Conservation (phyloP, 2,888 invertebrate genomes). For the Desoria tigrina region DNA sequence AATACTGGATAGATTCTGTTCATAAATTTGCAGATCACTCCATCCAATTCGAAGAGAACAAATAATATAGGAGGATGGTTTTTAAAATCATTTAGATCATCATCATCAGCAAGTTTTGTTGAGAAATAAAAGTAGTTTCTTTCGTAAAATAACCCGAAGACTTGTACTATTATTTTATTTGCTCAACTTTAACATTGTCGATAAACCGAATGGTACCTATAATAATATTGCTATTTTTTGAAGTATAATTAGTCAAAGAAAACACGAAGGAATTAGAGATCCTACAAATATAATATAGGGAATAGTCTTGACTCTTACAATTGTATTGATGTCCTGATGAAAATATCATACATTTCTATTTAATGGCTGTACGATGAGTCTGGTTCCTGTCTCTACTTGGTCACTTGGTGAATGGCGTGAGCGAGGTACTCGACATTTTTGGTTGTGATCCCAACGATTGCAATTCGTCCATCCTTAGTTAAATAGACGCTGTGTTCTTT, state of each 20-base stretch:
- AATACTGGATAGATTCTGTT: conserved; percentile 73
- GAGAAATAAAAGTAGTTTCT: too few species aligned
- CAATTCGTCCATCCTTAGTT: conserved; percentile 97
- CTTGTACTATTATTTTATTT: too few species aligned
- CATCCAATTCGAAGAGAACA: conserved; percentile 64
- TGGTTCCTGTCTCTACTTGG: too few species aligned
- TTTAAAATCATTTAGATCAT: too few species aligned
- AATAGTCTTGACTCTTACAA: too few species aligned
- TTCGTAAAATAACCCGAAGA: too few species aligned
- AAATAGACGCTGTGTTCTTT: conserved; percentile 91
- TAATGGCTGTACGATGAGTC: not conserved
- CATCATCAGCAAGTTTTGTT: too few species aligned
- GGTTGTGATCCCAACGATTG: conserved; percentile 93
- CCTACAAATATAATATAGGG: not conserved
- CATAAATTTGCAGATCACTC: conserved; percentile 74
- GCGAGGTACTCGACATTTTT: conserved; percentile 94
- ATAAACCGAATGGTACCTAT: too few species aligned
- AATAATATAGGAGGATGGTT: conserved; percentile 12
- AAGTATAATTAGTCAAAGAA: not conserved
- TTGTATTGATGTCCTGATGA: too few species aligned
- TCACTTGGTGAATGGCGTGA: conserved; percentile 87
- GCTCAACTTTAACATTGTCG: too few species aligned
- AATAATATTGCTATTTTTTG: not conserved
- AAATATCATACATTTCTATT: not conserved
- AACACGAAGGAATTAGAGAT: not conserved